Base-by-base conservation (phyloP, 2,113 vertebrate genomes). In the Cyrtonyx montezumae region DNA sequence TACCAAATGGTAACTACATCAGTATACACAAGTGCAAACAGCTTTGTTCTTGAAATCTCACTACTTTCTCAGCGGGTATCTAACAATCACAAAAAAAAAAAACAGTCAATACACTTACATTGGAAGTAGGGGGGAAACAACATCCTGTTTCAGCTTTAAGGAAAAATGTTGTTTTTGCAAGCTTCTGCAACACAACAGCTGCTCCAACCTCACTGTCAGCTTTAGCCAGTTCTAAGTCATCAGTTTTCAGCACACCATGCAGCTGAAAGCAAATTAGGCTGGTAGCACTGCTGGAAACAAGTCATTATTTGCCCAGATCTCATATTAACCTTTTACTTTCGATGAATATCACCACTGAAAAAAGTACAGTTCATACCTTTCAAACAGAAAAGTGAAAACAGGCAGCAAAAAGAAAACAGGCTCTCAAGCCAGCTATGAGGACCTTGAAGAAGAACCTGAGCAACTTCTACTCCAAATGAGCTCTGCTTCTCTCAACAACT, bases 141-240 rank as follows among this genome's bases (percentile, higher is more conserved):
- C 84, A 82, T 92, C 80, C 49, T 77, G 92, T 81, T 83, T 75
- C 91, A 90, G 91, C 79, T 93, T 84, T 77, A 92, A 81, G 1
- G 3, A 93, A 94, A 75, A 14, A 53, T 43, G 79, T 79, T 88
- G 61, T 92, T 96, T 87, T 82, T 91, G 84, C 78, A 90, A 90
- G 32, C 88, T 95, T 93, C 88, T 84, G 58, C 68, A 89, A 51
- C 51, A 88, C 12, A 68, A 70, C 92, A 96, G 94, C 89, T 89
- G 82, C 79, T 92, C 65, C 82, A 65, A 61, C 65, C 87, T 58
- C n/a, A 25, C 61, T 0, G 4, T 67, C 84, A 83, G 82, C 89
- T 92, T 71, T 32, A 88, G 91, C 79, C 87, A 87, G 79, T 86
- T 85, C 5, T 91, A 95, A 93, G 36, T 97, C 95, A 94, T 91